Evolutionary conservation across 2,113 vertebrate genomes (phyloP).

Genomic region (Cynocephalus volans): DNA sequence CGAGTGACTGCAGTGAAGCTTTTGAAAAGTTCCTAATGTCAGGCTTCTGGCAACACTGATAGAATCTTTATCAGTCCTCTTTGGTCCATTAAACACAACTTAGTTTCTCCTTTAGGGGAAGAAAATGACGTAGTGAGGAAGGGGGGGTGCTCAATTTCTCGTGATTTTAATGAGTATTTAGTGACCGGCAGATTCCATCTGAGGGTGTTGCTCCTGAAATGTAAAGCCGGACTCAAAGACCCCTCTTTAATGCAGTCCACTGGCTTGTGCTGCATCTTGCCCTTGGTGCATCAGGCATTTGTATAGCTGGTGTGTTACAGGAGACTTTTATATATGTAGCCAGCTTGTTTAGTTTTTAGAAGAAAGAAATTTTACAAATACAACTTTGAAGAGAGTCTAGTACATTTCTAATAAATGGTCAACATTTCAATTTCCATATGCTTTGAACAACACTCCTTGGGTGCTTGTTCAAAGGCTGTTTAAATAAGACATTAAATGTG

Average conservation of each 20-base stretch:
- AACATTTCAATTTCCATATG: constrained; percentile 74
- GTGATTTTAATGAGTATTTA: not conserved
- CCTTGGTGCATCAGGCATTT: not conserved
- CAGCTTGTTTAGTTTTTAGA: not conserved
- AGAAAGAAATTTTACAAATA: constrained; percentile 28
- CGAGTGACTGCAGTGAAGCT: not conserved
- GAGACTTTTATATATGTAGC: not conserved
- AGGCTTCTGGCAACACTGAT: not conserved
- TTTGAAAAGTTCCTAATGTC: constrained; percentile 8
- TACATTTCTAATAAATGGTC: constrained; percentile 74
- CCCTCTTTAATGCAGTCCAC: not conserved
- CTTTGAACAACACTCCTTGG: constrained; percentile 22
- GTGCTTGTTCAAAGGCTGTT: constrained; percentile 24
- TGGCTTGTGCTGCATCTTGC: no score
- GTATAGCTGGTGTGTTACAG: not conserved
- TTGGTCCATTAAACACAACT: constrained; percentile 17
- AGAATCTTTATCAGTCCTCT: constrained; percentile 4
- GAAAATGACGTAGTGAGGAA: not conserved
- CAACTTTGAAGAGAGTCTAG: constrained; percentile 70
- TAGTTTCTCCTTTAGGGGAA: not conserved
- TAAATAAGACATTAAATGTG: constrained; percentile 19
- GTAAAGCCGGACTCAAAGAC: not conserved
- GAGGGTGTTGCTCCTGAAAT: not conserved
- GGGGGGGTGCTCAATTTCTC: not conserved
- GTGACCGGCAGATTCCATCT: not conserved